Evolutionary conservation across 1,140 invertebrate genomes (phyloP).

Genomic region (Lordiphosa collinella): DNA sequence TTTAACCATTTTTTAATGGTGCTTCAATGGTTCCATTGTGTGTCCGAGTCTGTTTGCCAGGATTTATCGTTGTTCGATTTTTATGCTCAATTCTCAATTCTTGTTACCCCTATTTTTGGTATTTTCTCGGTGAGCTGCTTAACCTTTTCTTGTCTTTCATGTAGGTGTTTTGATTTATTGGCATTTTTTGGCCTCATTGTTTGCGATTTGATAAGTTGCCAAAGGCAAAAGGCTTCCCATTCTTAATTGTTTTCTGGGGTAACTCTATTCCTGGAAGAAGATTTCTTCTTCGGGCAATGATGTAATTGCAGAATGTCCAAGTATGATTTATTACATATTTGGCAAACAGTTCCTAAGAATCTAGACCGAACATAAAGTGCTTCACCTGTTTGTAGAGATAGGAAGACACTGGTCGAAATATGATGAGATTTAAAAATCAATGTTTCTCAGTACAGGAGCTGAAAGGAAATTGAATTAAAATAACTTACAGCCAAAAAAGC

Average conservation of each 20-base stretch:
- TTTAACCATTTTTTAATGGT: constrained; percentile 55
- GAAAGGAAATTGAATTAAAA: too few relatives aligned
- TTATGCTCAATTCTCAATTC: constrained; percentile 43
- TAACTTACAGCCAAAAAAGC: too few relatives aligned
- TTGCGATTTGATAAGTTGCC: constrained; percentile 54
- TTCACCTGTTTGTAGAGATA: not conserved
- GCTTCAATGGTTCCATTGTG: constrained; percentile 40
- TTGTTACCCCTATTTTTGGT: constrained; percentile 27
- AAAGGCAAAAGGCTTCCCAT: constrained; percentile 18
- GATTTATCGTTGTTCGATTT: constrained; percentile 56
- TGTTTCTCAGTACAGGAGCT: too few relatives aligned
- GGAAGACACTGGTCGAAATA: too few relatives aligned
- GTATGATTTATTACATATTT: constrained; percentile 1
- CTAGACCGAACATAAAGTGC: not conserved
- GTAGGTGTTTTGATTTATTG: constrained; percentile 61
- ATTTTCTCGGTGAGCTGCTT: constrained; percentile 23
- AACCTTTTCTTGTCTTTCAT: constrained; percentile 43
- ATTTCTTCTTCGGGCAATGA: not conserved
- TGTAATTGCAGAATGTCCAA: constrained; percentile 7
- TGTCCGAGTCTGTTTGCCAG: constrained; percentile 31
- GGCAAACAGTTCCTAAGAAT: constrained; percentile 3
- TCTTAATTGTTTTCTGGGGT: constrained; percentile 24
- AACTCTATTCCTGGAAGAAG: constrained; percentile 24
- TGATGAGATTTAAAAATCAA: too few relatives aligned
- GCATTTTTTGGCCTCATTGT: constrained; percentile 41